Conservation (phyloP, 2,797 vertebrate species). For the Arrhamphus sclerolepis region DNA sequence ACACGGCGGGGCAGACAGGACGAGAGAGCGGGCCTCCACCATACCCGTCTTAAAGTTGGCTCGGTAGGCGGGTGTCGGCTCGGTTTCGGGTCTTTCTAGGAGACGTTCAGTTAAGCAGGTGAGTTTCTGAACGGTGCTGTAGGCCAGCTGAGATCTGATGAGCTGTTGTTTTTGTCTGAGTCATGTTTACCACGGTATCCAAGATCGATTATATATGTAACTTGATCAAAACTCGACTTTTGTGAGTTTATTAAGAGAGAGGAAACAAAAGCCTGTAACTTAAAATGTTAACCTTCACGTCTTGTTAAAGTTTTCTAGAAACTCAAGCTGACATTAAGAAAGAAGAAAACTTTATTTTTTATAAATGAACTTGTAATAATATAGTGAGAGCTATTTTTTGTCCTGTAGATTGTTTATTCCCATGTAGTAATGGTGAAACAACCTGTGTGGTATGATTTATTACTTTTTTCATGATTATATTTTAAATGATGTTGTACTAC, state of each 20-base stretch:
- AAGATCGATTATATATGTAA: background rate
- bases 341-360: too few species aligned
- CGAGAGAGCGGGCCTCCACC: conserved; percentile 3
- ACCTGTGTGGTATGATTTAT: too few species aligned
- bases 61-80: conserved; percentile 10
- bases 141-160: conserved; percentile 6
- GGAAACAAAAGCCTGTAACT: background rate
- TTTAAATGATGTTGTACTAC: too few species aligned
- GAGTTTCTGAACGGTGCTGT: conserved; percentile 20
- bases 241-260: background rate
- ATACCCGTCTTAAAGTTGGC: background rate
- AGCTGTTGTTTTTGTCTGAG: conserved; percentile 13
- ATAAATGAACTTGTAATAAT: too few species aligned
- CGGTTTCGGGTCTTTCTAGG: background rate
- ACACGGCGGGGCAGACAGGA: conserved; percentile 42
- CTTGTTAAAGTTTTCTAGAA: too few species aligned
- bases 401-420: too few species aligned
- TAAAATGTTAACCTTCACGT: too few species aligned
- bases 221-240: background rate
- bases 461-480: too few species aligned
- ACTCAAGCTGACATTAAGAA: too few species aligned
- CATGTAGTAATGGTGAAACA: too few species aligned
- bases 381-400: too few species aligned
- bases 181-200: conserved; percentile 24
- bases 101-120: conserved; percentile 36